Evolutionary conservation across 2,113 vertebrate species (phyloP), one percentile per base, ranked within the genome.

Genomic region (Edolisoma coerulescens): DNA sequence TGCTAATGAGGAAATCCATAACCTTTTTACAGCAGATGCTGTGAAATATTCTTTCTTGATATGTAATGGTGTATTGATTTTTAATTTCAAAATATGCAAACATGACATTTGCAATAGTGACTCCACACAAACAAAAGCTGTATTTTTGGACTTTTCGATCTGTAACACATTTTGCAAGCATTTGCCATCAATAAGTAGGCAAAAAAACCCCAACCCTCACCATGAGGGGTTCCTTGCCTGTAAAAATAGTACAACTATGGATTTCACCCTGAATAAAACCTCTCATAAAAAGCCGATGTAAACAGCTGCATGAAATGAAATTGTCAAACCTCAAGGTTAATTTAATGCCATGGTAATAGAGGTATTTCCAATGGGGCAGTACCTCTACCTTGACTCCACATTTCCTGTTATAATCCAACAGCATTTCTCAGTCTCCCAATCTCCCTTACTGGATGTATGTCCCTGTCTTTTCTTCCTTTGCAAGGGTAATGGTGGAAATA

Each of bases 51-150:
- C 80, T 42, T 78, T 89, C 90, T 71, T n/a, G 26, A 78, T 84
- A 84, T 2, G 10, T 84, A 93, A 94, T 82, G 64, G 83, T 71
- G 74, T 96, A 97, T 96, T 93, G 96, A 97, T 96, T 96, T 96
- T 96, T 95, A 92, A 97, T 97, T 96, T 91, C 54, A 47, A 79
- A 94, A 95, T 96, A 97, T 91, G 94, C 96, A 97, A 97, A 96
- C 96, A 93, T 95, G 96, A 94, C 96, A 97, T 97, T 97, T 97
- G 92, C 96, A 92, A 68, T 53, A 60, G 84, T 11, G 68, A 69
- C 69, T 84, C 49, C 84, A 28, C 3, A 49, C 42, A 94, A 79
- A 90, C 79, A 92, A 78, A 95, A 92, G 86, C 80, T 26, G 30
- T 64, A 57, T 92, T 84, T 89, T 80, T 42, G 37, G 39, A 39